These are phyloP conservation scores for Scomber scombrus DNA, from an alignment of 2,113 vertebrate species.

Conservation along the genomic window DNA sequence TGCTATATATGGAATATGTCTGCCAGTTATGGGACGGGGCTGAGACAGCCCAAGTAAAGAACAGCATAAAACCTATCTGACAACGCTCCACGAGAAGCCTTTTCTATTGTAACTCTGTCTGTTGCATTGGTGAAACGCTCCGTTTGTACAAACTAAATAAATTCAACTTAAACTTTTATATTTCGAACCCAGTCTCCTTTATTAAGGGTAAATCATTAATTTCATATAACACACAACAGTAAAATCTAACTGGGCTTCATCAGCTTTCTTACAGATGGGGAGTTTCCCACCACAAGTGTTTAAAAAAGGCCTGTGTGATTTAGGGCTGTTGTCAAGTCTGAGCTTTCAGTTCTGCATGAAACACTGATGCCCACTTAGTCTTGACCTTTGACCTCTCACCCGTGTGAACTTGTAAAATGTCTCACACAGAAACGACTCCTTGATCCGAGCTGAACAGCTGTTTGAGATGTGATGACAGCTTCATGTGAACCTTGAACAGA, in stretches of 20 bases:
- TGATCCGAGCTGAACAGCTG: slow-evolving; percentile 37
- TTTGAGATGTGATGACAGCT: not conserved
- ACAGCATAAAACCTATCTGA: no score
- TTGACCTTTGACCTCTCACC: not conserved
- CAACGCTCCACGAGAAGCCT: no score
- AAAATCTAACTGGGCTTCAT: not conserved
- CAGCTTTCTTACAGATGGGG: not conserved
- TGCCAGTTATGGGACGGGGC: no score
- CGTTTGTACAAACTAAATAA: no score
- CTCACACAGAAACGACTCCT: not conserved
- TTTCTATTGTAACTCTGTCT: no score
- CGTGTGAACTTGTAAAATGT: slow-evolving; percentile 5
- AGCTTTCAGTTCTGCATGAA: slow-evolving; percentile 12
- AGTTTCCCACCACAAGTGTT: not conserved
- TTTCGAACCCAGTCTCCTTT: no score
- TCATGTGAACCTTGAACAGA: slow-evolving; percentile 9
- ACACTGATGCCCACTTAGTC: not conserved
- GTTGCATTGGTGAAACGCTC: no score
- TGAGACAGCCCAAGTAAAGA: no score
- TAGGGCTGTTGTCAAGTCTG: slow-evolving; percentile 5
- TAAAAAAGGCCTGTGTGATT: not conserved
- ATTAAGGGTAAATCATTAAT: no score
- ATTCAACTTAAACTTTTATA: no score
- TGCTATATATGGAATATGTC: no score
- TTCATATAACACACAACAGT: no score